These are phyloP conservation scores for Philantomba maxwellii DNA, from an alignment of 2,113 vertebrate species.

Conservation along the genomic window DNA sequence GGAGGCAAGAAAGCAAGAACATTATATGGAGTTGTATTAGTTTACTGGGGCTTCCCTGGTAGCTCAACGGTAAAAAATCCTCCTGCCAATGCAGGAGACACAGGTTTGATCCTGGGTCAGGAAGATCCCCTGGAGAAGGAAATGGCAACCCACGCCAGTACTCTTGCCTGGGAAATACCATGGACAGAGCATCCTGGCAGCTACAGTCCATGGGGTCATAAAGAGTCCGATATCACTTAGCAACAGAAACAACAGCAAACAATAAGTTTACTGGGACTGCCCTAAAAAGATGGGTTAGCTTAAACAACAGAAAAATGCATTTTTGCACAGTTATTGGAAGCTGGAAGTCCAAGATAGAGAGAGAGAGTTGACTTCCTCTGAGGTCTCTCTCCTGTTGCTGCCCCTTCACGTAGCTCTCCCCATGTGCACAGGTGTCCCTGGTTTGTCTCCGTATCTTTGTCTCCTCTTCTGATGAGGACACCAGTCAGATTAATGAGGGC, in stretches of 20 bases:
- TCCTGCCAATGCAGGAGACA: background rate
- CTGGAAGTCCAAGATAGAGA: background rate
- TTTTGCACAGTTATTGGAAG: background rate
- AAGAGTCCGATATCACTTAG: background rate
- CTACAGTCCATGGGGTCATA: background rate
- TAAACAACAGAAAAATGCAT: background rate
- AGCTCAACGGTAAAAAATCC: background rate
- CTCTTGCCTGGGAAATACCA: background rate
- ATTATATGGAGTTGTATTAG: background rate
- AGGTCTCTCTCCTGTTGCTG: background rate
- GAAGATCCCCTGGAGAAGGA: background rate
- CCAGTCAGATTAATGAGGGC: background rate
- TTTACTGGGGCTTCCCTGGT: background rate
- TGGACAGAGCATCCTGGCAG: background rate
- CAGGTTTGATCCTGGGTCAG: background rate
- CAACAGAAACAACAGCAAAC: background rate
- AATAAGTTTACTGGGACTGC: background rate
- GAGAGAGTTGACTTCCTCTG: background rate
- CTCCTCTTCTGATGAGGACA: background rate
- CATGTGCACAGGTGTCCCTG: background rate
- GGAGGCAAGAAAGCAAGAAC: background rate
- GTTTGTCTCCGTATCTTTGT: background rate
- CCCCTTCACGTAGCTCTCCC: background rate
- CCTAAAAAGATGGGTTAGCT: background rate
- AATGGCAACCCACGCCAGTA: background rate